These are phyloP conservation scores for Ennomos erosarius DNA, from an alignment of 2,888 invertebrate species.

Conservation along the genomic window DNA sequence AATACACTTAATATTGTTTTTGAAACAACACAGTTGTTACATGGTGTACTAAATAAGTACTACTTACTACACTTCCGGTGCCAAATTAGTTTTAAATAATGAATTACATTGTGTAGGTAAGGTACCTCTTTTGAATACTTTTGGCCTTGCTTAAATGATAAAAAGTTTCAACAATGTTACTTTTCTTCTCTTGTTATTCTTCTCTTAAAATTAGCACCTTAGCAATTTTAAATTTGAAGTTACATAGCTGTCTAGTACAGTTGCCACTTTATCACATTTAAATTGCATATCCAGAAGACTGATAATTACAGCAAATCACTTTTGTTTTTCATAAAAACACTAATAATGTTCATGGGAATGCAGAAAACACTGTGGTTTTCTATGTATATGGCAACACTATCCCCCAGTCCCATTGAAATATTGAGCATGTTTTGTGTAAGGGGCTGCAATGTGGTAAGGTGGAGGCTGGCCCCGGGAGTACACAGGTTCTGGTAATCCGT, in stretches of 20 bases:
- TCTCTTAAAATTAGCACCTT: conserved; percentile 69
- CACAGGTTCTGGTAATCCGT: conserved; percentile 66
- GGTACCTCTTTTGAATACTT: conserved; percentile 37
- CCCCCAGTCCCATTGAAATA: conserved; percentile 85
- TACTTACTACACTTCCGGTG: conserved; percentile 52
- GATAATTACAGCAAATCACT: conserved; percentile 46
- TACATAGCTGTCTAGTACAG: conserved; percentile 57
- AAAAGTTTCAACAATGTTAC: conserved; percentile 35
- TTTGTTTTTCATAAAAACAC: conserved; percentile 37
- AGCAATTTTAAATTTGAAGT: conserved; percentile 60
- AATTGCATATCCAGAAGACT: conserved; percentile 77
- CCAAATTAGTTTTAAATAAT: conserved; percentile 42
- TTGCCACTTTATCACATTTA: conserved; percentile 76
- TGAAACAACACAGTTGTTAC: conserved; percentile 82
- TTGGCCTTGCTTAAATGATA: conserved; percentile 38
- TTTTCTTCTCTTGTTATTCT: conserved; percentile 31
- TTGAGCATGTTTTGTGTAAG: conserved; percentile 92
- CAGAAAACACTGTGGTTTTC: conserved; percentile 54
- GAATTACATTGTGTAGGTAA: conserved; percentile 41
- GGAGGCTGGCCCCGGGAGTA: conserved; percentile 87
- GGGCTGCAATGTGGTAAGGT: conserved; percentile 93
- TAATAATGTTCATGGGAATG: conserved; percentile 60
- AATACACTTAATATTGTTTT: conserved; percentile 29
- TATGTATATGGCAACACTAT: conserved; percentile 61
- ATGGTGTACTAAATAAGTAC: conserved; percentile 76